phyloP scores from a whole-genome alignment of 1,140 invertebrate genomes.

The Camponotus floridanus region DNA sequence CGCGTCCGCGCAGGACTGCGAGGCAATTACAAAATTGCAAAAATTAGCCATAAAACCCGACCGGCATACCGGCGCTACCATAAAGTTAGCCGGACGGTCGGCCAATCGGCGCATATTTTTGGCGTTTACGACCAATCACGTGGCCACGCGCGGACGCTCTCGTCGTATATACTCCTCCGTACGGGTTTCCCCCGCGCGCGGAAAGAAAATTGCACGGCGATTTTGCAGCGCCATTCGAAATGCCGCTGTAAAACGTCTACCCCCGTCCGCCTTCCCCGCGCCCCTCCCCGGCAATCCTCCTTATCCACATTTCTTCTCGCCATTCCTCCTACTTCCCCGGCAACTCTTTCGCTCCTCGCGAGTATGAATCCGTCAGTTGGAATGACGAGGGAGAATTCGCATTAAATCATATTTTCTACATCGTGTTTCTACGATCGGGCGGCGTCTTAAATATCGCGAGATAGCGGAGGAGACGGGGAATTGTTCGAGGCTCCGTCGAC shows the following conservation, averaged over 20 bases:
- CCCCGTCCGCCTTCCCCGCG: neutral
- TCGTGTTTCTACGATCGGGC: slow-evolving; percentile 26
- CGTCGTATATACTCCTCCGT: slow-evolving; percentile 43
- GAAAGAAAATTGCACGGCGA: slow-evolving; percentile 83
- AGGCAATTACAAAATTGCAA: slow-evolving; percentile 85
- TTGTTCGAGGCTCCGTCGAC: neutral
- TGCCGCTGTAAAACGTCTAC: slow-evolving; percentile 69
- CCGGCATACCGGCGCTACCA: slow-evolving; percentile 72
- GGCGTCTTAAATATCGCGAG: slow-evolving; percentile 11
- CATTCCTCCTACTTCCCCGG: neutral
- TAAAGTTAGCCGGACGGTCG: slow-evolving; percentile 79
- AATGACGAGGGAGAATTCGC: slow-evolving; percentile 45
- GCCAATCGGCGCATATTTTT: slow-evolving; percentile 83
- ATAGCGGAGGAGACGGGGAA: neutral
- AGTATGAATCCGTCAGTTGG: slow-evolving; percentile 60
- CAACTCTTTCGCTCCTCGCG: slow-evolving; percentile 18
- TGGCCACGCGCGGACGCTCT: slow-evolving; percentile 63
- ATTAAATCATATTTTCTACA: slow-evolving; percentile 56
- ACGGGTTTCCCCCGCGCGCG: slow-evolving; percentile 56
- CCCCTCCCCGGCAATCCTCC: neutral
- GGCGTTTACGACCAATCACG: slow-evolving; percentile 85
- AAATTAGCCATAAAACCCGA: slow-evolving; percentile 83
- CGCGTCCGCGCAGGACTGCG: slow-evolving; percentile 48
- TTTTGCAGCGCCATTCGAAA: slow-evolving; percentile 74
- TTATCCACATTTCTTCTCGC: slow-evolving; percentile 37